Evolutionary conservation across 2,113 vertebrate species (phyloP).

Genomic region (Scopus umbretta): DNA sequence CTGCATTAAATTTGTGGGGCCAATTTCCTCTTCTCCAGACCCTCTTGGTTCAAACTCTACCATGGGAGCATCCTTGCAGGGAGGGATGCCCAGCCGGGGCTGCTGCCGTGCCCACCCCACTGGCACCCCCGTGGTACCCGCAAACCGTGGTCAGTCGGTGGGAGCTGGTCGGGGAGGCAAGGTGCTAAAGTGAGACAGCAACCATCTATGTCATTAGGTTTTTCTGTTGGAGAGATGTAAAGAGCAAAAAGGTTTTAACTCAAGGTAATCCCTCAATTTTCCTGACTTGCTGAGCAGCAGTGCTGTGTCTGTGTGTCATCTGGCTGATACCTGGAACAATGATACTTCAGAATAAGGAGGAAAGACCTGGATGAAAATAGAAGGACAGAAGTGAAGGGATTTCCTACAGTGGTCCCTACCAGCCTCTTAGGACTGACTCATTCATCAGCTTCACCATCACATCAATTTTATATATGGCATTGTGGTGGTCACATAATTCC

Average conservation of each 20-base stretch:
- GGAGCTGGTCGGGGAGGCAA: not conserved
- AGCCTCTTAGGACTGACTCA: not conserved
- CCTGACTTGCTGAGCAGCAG: not conserved
- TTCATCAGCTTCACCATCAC: not conserved
- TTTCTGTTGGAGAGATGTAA: not conserved
- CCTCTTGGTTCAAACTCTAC: not conserved
- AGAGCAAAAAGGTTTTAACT: not conserved
- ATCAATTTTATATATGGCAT: not conserved
- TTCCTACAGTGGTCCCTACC: not conserved
- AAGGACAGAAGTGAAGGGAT: not conserved
- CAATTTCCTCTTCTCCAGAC: not conserved
- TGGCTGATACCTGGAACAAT: not conserved
- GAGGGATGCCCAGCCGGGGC: fast-evolving
- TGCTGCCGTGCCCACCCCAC: not conserved
- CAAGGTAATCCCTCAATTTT: not conserved
- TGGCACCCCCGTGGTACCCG: fast-evolving
- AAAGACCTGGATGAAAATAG: not conserved
- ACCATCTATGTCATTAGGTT: not conserved
- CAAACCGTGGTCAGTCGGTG: not conserved
- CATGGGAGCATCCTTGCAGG: not conserved
- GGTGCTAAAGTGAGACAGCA: not conserved
- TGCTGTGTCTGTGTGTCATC: not conserved
- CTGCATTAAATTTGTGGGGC: not conserved
- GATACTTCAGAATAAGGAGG: not conserved
- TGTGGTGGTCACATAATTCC: not conserved